Percentiles rank a stretch among this genome's conserved stretches.
phyloP scores from a whole-genome alignment of 2,113 vertebrate genomes.

The Calonectris borealis region DNA sequence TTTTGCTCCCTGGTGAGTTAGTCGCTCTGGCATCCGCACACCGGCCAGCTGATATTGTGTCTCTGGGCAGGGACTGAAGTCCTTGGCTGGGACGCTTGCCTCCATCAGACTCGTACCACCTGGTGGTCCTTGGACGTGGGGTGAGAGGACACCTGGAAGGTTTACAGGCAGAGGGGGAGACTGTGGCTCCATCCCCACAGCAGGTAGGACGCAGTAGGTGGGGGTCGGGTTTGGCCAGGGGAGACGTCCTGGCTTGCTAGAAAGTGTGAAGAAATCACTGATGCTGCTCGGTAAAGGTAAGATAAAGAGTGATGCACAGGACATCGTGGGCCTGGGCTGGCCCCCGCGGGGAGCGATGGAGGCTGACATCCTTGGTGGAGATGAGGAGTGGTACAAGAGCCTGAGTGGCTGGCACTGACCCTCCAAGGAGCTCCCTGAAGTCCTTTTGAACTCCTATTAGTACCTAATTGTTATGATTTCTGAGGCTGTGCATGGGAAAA shows the following conservation, averaged over 20 bases:
- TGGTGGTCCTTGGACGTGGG: rapidly evolving
- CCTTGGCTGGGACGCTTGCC: background rate
- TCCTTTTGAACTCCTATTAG: background rate
- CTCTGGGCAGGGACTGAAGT: background rate
- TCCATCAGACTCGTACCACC: background rate
- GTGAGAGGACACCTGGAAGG: background rate
- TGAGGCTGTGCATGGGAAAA: background rate
- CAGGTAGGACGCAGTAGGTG: background rate
- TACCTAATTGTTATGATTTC: constrained; percentile 14
- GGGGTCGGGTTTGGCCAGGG: background rate
- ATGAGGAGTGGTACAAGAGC: background rate
- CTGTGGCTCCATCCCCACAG: background rate
- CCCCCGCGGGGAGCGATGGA: rapidly evolving
- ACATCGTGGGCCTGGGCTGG: background rate
- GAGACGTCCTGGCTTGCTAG: background rate
- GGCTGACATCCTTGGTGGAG: background rate
- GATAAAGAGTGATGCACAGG: background rate
- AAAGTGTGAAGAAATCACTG: background rate
- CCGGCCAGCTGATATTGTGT: background rate
- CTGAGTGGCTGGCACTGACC: background rate
- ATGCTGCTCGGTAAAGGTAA: background rate
- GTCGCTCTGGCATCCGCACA: background rate
- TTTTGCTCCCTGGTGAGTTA: constrained; percentile 20
- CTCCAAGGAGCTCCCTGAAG: background rate
- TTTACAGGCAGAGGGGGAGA: background rate